Evolutionary conservation across 2,797 vertebrate species (phyloP), one percentile per base, ranked within the genome.

Genomic region (Gymnoscopelus braueri): DNA sequence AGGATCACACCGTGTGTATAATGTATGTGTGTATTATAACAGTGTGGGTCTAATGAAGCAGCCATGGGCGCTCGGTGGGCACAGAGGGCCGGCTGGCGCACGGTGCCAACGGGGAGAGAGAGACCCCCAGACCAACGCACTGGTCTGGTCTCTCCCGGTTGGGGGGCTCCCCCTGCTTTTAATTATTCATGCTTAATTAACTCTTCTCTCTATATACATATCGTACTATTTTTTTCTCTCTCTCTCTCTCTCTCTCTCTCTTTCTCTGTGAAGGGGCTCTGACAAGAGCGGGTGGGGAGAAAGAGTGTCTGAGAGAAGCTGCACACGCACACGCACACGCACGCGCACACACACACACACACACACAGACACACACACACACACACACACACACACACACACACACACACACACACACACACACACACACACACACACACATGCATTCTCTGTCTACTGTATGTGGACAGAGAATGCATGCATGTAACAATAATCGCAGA

Each of bases 121-220:
- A 44, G 39, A 44, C 39, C 35, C 26, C 65, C 54, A 71, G 24
- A 55, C 24, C 65, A 44, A 10, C 71, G 71, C 85, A 80, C 82
- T 79, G 85, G 86, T 72, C 82, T 79, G 85, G 86, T 72, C 75
- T 83, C 84, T 89, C 91, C 89, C 91, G 89, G 87, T 92, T 58
- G 87, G 87, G 90, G 90, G 87, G 70, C 23, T 23, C 8, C 15
- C 76, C 68, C 74, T 70, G 72, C 80, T 90, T 87, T 92, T 94
- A 94, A 94, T 95, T 94, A 95, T 94, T 94, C 88, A 94, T 93
- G 91, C 87, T 93, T 94, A 92, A 93, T 95, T 94, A 94, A 83
- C 82, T 91, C 92, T 67, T 44, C 64, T 75, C 63, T 79, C 63
- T 69, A 35, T 14, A 35, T 59, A 23, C 53, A 24, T 12, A 15